A percentile compares a stretch with the other conserved stretches of the same genome.
Evolutionary conservation across 2,888 invertebrate species (phyloP).

Genomic region (Oscheius sp.): DNA sequence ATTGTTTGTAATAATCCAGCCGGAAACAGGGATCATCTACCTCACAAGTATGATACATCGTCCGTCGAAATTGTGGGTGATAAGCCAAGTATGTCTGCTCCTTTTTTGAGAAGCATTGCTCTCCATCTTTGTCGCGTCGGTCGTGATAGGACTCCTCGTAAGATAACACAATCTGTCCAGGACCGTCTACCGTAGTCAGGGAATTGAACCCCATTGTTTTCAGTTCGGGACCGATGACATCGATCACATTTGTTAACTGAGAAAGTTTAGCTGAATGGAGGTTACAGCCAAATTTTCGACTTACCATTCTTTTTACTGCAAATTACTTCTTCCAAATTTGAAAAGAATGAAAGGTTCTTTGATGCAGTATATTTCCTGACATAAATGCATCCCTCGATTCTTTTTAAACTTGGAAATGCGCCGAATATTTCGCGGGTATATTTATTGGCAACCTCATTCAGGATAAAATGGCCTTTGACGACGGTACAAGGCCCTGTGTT

Average conservation of each 20-base stretch:
- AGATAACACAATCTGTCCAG: not conserved
- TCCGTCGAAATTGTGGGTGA: not conserved
- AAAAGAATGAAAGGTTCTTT: not conserved
- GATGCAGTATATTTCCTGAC: not conserved
- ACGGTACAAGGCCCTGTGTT: not conserved
- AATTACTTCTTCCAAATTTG: not conserved
- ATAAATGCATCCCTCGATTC: conserved; percentile 3
- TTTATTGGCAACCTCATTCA: not conserved
- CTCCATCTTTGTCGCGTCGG: too few species aligned
- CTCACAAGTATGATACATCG: not conserved
- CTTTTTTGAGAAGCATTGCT: not conserved
- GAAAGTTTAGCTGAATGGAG: not conserved
- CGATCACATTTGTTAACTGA: not conserved
- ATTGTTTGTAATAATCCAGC: not conserved
- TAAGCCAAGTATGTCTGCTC: not conserved
- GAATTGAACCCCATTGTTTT: conserved; percentile 1
- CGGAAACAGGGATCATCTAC: not conserved
- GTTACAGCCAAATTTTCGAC: too few species aligned
- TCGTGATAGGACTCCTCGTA: not conserved
- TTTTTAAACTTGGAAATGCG: not conserved
- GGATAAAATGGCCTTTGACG: conserved; percentile 2
- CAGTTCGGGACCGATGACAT: not conserved
- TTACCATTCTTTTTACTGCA: not conserved
- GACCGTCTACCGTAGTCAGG: not conserved
- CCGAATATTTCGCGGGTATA: too few species aligned